Conservation (phyloP, 2,888 invertebrate genomes). For the Cheiracanthium punctorium region DNA sequence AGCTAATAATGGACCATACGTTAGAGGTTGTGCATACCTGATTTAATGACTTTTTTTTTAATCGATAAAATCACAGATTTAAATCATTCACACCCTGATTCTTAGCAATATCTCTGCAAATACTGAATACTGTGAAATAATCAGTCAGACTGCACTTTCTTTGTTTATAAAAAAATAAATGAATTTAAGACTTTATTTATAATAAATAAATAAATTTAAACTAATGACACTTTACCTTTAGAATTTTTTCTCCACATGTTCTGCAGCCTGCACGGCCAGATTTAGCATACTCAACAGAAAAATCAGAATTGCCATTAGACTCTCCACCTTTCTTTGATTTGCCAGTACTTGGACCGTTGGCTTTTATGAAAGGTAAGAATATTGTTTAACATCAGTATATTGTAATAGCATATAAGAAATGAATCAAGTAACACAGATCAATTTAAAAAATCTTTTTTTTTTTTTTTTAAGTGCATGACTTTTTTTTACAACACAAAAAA, state of each 20-base stretch:
- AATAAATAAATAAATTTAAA: constrained; percentile 55
- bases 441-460: background rate
- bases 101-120: too few relatives aligned
- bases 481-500: too few relatives aligned
- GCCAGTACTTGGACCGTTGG: background rate
- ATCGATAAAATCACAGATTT: too few relatives aligned
- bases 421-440: background rate
- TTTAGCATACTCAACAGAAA: constrained; percentile 88
- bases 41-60: too few relatives aligned
- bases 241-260: constrained; percentile 90
- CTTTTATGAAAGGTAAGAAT: too few relatives aligned
- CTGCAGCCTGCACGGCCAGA: constrained; percentile 87
- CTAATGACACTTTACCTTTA: constrained; percentile 83
- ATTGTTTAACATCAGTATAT: too few relatives aligned
- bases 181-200: background rate
- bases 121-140: too few relatives aligned
- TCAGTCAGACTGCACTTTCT: too few relatives aligned
- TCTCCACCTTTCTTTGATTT: constrained; percentile 1
- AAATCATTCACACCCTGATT: too few relatives aligned
- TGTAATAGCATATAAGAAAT: background rate
- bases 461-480: background rate
- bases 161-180: too few relatives aligned
- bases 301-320: constrained; percentile 80
- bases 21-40: too few relatives aligned
- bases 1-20: too few relatives aligned